Percentiles rank a stretch among this genome's conserved stretches.
phyloP scores from a whole-genome alignment of 1,140 invertebrate species.

The Temnothorax curvispinosus region DNA sequence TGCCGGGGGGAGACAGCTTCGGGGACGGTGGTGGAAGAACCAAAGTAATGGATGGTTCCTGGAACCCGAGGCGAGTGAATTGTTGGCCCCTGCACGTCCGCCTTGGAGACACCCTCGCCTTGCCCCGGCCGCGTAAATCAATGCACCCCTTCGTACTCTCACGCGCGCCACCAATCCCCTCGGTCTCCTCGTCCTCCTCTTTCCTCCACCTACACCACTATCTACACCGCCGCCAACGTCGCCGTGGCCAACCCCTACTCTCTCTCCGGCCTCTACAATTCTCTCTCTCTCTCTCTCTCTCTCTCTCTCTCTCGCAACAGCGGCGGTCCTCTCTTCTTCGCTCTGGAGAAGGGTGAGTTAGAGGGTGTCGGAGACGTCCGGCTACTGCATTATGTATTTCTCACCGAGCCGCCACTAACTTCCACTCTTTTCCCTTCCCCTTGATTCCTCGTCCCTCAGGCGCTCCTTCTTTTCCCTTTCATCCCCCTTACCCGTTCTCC shows the following conservation, averaged over 20 bases:
- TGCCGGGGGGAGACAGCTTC: slow-evolving; percentile 68
- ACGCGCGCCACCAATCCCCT: slow-evolving; percentile 68
- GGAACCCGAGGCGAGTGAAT: slow-evolving; percentile 85
- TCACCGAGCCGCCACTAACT: slow-evolving; percentile 76
- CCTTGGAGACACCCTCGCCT: slow-evolving; percentile 82
- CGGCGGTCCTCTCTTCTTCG: slow-evolving; percentile 62
- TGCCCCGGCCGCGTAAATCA: slow-evolving; percentile 83
- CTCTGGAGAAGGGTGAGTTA: slow-evolving; percentile 72
- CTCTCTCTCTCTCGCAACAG: slow-evolving; percentile 23
- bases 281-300: slow-evolving; percentile 2
- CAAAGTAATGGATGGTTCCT: slow-evolving; percentile 84
- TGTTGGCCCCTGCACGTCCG: slow-evolving; percentile 83
- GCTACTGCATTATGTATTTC: slow-evolving; percentile 87
- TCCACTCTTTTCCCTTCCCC: slow-evolving; percentile 51
- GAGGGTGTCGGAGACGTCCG: slow-evolving; percentile 85
- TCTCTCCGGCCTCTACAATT: slow-evolving; percentile 37
- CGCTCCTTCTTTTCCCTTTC: slow-evolving; percentile 44
- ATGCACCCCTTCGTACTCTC: slow-evolving; percentile 79
- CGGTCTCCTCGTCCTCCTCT: slow-evolving; percentile 31
- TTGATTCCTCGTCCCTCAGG: slow-evolving; percentile 9
- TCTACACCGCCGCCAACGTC: slow-evolving; percentile 19
- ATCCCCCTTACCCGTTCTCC: not conserved
- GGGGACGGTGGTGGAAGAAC: slow-evolving; percentile 63
- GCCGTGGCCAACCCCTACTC: slow-evolving; percentile 45
- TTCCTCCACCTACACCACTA: slow-evolving; percentile 46